Evolutionary conservation across 2,797 vertebrate genomes (phyloP).

Genomic region (Chrosomus eos): DNA sequence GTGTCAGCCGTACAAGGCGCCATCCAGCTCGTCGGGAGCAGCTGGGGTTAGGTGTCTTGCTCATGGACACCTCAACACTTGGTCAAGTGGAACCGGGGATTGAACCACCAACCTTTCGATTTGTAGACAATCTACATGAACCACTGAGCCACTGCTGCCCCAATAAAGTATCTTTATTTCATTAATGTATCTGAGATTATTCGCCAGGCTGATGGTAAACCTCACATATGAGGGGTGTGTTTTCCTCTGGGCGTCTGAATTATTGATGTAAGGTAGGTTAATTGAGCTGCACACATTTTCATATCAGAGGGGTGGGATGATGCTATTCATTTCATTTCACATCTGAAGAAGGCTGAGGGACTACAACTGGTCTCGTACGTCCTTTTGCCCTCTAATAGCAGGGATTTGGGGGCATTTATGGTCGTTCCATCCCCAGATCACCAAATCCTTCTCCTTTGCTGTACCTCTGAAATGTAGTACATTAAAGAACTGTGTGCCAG

Average conservation of each 20-base stretch:
- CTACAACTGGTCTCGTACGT: constrained; percentile 37
- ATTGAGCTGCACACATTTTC: constrained; percentile 54
- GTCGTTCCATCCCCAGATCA: constrained; percentile 6
- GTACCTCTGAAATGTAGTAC: constrained; percentile 26
- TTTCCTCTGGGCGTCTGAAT: constrained; percentile 43
- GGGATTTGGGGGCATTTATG: constrained; percentile 8
- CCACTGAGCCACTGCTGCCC: too few species aligned
- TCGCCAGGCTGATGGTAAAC: constrained; percentile 15
- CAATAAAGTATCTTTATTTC: constrained; percentile 17
- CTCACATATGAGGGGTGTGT: constrained; percentile 25
- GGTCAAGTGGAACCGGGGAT: too few species aligned
- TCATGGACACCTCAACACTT: too few species aligned
- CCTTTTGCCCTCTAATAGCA: constrained; percentile 22
- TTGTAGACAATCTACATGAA: too few species aligned
- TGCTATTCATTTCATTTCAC: constrained; percentile 43
- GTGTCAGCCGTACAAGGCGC: too few species aligned
- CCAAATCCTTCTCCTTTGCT: constrained; percentile 19
- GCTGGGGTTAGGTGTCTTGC: too few species aligned
- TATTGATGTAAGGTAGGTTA: constrained; percentile 56
- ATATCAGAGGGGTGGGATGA: constrained; percentile 10
- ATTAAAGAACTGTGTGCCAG: constrained; percentile 41
- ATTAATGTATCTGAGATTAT: constrained; percentile 30
- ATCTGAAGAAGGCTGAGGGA: constrained; percentile 30
- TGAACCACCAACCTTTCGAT: too few species aligned
- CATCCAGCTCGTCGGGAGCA: too few species aligned